Evolutionary conservation across 2,797 vertebrate species (phyloP).

Genomic region (Calcarius lapponicus): DNA sequence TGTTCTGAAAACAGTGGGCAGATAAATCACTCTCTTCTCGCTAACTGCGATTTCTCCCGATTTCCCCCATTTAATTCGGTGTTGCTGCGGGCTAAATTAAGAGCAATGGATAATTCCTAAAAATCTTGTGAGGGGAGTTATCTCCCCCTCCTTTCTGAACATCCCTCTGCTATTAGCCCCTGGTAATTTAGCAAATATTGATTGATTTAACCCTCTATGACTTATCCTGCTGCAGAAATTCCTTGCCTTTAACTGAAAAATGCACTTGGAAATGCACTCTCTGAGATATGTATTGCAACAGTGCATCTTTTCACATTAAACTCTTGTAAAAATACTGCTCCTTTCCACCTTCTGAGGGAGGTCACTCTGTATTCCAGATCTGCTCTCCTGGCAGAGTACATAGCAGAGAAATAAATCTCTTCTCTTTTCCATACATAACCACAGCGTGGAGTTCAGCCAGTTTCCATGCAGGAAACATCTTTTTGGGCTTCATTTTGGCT

Average conservation of each 20-base stretch:
- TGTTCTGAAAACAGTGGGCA: slow-evolving; percentile 29
- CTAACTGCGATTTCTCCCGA: slow-evolving; percentile 17
- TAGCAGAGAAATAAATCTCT: slow-evolving; percentile 24
- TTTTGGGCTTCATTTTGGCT: slow-evolving; percentile 35
- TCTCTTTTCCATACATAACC: not conserved
- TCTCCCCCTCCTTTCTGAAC: not conserved
- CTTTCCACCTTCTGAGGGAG: slow-evolving; percentile 17
- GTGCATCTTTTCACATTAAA: slow-evolving; percentile 25
- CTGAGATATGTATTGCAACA: slow-evolving; percentile 52
- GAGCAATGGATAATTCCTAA: slow-evolving; percentile 27
- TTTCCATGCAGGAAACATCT: slow-evolving; percentile 13
- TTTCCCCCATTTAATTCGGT: slow-evolving; percentile 30
- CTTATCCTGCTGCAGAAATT: slow-evolving; percentile 45
- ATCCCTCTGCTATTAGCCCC: slow-evolving; percentile 44
- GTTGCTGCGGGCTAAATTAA: not conserved
- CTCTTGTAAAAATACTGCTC: slow-evolving; percentile 32
- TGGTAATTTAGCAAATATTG: slow-evolving; percentile 47
- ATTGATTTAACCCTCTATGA: slow-evolving; percentile 43
- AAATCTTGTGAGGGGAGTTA: not conserved
- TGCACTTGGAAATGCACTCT: slow-evolving; percentile 52
- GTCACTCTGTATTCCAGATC: not conserved
- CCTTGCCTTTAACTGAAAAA: slow-evolving; percentile 26
- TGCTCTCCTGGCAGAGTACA: not conserved
- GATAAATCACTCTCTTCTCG: not conserved
- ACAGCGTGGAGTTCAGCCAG: slow-evolving; percentile 9